These are phyloP conservation scores for Periparus ater DNA, from an alignment of 2,797 vertebrate species.

Conservation along the genomic window DNA sequence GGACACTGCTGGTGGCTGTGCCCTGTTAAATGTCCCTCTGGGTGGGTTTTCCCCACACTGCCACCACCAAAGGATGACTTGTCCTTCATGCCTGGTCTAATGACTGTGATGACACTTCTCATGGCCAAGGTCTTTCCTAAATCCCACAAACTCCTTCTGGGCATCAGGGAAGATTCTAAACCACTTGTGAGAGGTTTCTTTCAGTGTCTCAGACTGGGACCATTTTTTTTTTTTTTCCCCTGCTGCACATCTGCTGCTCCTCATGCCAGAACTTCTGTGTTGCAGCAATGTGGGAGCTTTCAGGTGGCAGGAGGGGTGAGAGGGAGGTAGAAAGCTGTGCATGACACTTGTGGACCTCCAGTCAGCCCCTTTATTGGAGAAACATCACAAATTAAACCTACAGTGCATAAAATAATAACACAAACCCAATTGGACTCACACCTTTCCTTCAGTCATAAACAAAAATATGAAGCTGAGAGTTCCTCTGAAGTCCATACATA, in stretches of 20 bases:
- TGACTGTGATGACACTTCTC: not conserved
- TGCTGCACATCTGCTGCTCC: not conserved
- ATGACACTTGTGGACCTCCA: not conserved
- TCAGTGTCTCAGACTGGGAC: not conserved
- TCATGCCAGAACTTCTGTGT: not conserved
- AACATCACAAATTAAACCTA: not conserved
- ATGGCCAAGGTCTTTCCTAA: not conserved
- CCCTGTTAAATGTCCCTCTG: not conserved
- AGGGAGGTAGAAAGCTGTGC: not conserved
- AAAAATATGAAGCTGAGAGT: not conserved
- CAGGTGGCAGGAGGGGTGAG: not conserved
- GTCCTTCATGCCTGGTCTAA: not conserved
- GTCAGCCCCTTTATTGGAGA: not conserved
- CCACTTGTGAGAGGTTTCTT: not conserved
- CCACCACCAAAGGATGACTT: not conserved
- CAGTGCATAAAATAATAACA: fast-evolving
- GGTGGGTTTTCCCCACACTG: not conserved
- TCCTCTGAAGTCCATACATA: not conserved
- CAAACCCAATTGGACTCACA: not conserved
- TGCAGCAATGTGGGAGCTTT: not conserved
- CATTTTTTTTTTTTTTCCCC: no score
- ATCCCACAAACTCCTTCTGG: not conserved
- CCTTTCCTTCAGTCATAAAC: not conserved
- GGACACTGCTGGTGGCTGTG: not conserved
- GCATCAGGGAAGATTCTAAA: not conserved